A percentile compares a stretch with the other conserved stretches of the same genome.
phyloP scores from a whole-genome alignment of 37 sponge, comb jelly and placozoan genomes.

The Chondrosia reniformis region DNA sequence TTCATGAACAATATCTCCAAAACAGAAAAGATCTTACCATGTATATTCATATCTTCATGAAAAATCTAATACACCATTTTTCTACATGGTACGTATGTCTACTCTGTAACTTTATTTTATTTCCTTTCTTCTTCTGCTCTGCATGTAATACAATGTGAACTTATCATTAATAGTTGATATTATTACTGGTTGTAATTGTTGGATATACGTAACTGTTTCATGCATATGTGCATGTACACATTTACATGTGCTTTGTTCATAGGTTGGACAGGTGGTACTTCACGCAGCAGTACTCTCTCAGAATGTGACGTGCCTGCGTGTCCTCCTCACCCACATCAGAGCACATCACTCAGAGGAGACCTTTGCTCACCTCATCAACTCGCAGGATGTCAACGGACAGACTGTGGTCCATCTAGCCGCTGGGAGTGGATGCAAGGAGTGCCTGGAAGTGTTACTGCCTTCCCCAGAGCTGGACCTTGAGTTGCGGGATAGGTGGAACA shows the following conservation, averaged over 20 bases:
- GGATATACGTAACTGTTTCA: no score
- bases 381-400: conserved; percentile 20
- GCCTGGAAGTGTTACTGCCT: conserved; percentile 64
- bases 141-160: no score
- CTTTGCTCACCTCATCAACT: not conserved
- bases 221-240: not conserved
- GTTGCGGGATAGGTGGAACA: conserved; percentile 50
- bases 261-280: not conserved
- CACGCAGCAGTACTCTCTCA: conserved; percentile 19
- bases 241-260: not conserved
- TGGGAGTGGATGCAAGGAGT: conserved; percentile 12
- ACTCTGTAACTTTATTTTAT: no score
- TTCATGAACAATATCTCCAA: no score
- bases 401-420: conserved; percentile 8
- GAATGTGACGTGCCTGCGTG: not conserved
- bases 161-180: no score
- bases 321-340: not conserved
- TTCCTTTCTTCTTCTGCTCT: no score
- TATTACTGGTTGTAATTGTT: no score
- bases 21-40: no score
- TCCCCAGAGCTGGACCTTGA: conserved; percentile 36
- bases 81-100: no score
- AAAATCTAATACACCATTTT: no score
- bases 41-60: no score
- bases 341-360: conserved; percentile 13